A percentile compares a stretch with the other conserved stretches of the same genome.
phyloP scores from a whole-genome alignment of 2,113 vertebrate genomes.

The Toxotes jaculatrix region DNA sequence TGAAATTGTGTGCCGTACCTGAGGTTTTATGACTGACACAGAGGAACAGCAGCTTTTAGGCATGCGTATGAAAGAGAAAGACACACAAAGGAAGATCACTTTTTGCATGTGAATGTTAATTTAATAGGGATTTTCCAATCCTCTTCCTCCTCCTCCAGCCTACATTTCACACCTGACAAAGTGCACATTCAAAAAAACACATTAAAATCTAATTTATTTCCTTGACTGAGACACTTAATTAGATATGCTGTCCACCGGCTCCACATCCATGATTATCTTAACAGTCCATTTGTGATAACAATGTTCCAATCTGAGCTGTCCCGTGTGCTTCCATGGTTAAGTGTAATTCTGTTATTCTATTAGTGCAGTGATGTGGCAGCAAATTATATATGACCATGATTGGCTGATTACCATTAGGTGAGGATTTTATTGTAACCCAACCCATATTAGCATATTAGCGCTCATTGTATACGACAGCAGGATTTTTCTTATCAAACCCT shows the following conservation, averaged over 20 bases:
- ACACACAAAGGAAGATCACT: conserved; percentile 1
- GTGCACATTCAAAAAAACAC: conserved; percentile 27
- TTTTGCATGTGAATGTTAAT: not conserved
- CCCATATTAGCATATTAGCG: too few relatives aligned
- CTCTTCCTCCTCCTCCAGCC: conserved; percentile 11
- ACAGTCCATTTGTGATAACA: conserved; percentile 24
- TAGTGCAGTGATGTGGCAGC: not conserved
- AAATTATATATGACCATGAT: too few relatives aligned
- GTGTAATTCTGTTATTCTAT: conserved; percentile 13
- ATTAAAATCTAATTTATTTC: conserved; percentile 42
- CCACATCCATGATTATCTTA: conserved; percentile 20
- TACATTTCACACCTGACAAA: conserved; percentile 30
- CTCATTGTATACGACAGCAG: too few relatives aligned
- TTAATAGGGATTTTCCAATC: conserved; percentile 4
- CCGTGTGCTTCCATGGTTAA: not conserved
- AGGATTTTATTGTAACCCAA: too few relatives aligned
- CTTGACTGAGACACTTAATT: conserved; percentile 9
- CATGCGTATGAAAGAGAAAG: conserved; percentile 10
- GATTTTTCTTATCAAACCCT: too few relatives aligned
- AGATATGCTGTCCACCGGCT: conserved; percentile 30
- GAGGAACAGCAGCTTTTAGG: conserved; percentile 7
- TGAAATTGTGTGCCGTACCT: not conserved
- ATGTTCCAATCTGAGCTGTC: conserved; percentile 26
- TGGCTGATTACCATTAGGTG: too few relatives aligned
- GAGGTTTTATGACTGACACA: conserved; percentile 40